A percentile compares a stretch with the other conserved stretches of the same genome.
Evolutionary conservation across 2,797 vertebrate genomes (phyloP).

Genomic region (Sebastes hubbsi): DNA sequence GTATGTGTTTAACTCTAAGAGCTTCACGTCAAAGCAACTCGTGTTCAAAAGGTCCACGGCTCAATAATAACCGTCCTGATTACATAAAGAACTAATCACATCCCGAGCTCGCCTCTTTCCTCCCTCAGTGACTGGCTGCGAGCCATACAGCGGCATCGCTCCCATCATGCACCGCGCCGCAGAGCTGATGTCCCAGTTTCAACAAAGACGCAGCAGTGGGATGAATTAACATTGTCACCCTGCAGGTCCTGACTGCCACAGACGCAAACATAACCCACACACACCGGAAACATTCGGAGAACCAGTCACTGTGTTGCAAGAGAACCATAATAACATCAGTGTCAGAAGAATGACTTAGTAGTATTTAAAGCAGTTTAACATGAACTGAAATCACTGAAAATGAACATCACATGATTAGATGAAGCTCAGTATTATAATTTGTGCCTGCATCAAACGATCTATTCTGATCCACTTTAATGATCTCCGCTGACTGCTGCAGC

Average conservation of each 20-base stretch:
- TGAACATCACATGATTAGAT: neutral
- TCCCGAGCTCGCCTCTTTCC: conserved; percentile 34
- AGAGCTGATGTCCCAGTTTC: conserved; percentile 71
- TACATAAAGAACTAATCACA: conserved; percentile 65
- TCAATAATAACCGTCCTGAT: conserved; percentile 52
- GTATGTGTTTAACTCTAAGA: neutral
- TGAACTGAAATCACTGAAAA: neutral
- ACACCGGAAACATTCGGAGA: neutral
- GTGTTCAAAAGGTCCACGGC: conserved; percentile 34
- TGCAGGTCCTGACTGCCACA: conserved; percentile 40
- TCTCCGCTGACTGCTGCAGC: conserved; percentile 40
- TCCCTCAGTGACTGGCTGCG: conserved; percentile 52
- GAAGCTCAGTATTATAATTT: neutral
- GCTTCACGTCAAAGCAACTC: conserved; percentile 33
- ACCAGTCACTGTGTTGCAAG: neutral
- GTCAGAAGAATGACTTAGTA: neutral
- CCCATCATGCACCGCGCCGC: conserved; percentile 61
- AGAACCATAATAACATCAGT: neutral
- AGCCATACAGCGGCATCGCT: conserved; percentile 61
- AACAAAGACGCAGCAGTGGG: conserved; percentile 46
- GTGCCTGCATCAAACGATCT: neutral
- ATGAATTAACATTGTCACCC: conserved; percentile 46
- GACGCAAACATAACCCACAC: conserved; percentile 3
- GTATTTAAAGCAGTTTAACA: neutral
- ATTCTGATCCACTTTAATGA: conserved; percentile 34